Conservation (phyloP, 1,140 invertebrate species). For the Rhynchophorus ferrugineus region DNA sequence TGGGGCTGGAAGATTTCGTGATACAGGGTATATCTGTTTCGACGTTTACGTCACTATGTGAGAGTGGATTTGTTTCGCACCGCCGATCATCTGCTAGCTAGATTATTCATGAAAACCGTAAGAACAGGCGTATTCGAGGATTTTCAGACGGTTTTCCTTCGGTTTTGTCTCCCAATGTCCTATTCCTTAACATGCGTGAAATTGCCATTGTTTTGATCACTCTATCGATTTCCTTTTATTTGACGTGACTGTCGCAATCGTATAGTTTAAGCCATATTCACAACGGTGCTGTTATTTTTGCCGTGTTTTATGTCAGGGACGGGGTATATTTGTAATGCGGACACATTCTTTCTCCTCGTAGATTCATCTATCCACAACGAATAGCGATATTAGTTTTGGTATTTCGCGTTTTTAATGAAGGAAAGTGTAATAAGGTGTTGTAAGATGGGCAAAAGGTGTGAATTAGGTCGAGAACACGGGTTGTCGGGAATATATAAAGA, state of each 20-base stretch:
- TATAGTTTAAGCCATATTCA: neutral
- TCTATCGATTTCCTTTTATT: neutral
- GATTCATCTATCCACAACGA: no score
- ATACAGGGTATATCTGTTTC: no score
- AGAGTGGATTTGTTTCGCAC: slow-evolving; percentile 25
- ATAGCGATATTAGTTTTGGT: no score
- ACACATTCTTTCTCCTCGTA: no score
- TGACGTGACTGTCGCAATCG: neutral
- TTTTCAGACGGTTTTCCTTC: slow-evolving; percentile 10
- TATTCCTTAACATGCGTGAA: neutral
- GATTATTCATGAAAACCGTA: slow-evolving; percentile 16
- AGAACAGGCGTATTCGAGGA: slow-evolving; percentile 5
- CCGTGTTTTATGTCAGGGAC: no score
- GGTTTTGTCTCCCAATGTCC: neutral
- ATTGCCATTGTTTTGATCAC: slow-evolving; percentile 1
- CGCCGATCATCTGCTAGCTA: slow-evolving; percentile 23
- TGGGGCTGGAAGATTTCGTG: no score
- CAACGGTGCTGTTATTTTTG: neutral
- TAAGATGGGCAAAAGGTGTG: no score
- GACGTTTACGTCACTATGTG: slow-evolving; percentile 23
- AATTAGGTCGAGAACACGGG: no score
- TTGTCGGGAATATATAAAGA: no score
- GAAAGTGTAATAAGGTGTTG: no score
- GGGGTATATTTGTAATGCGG: no score
- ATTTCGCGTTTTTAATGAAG: no score